Base-by-base conservation (phyloP, 2,888 invertebrate genomes). In the Tetragnatha montana region DNA sequence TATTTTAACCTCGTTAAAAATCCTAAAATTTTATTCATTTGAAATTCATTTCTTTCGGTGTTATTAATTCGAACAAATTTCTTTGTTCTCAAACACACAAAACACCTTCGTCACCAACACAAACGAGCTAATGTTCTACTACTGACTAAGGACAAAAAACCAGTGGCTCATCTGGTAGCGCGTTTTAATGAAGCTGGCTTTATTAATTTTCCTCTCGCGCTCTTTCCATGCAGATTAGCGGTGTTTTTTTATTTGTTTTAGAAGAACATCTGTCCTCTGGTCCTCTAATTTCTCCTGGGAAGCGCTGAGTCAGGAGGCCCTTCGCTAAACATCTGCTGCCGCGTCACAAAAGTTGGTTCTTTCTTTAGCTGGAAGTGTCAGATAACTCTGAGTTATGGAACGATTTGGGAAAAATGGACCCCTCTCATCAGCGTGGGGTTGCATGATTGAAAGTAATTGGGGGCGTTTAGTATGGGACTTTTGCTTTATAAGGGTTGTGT, bases 211-310 rank as follows among this genome's bases (percentile, higher is more conserved):
- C 71, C 12, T 60, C 60, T 60, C 60, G 60, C 60, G 8, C 22
- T 22, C 14, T 22, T 10, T 22, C n/a, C 22, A 71, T 71, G 71
- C 19, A 10, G 19, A 17, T 17, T 74, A 35, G 74, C 0, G 19
- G 21, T 6, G 14, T 74, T 74, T 74, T 74, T 74, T 74, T 22
- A 74, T 14, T 21, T 8, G 14, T 22, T 71, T 17, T 3, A 6
- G 22, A 35, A 35, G 60, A 49, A 47, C 75, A 75, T 35, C 35
- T 75, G 75, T 75, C 75, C 75, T 10, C 47, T 49, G 47, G 47
- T 75, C n/a, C 47, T 47, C n/a, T 49, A 75, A 75, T 22, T 68
- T 80, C 80, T 69, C 80, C 35, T 60, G 69, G 35, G 80, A 68
- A 68, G 7, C 22, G 17, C 14, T 69, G 68, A 69, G 17, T 60